phyloP scores from a whole-genome alignment of 1,140 invertebrate species.

The Asobara japonica region DNA sequence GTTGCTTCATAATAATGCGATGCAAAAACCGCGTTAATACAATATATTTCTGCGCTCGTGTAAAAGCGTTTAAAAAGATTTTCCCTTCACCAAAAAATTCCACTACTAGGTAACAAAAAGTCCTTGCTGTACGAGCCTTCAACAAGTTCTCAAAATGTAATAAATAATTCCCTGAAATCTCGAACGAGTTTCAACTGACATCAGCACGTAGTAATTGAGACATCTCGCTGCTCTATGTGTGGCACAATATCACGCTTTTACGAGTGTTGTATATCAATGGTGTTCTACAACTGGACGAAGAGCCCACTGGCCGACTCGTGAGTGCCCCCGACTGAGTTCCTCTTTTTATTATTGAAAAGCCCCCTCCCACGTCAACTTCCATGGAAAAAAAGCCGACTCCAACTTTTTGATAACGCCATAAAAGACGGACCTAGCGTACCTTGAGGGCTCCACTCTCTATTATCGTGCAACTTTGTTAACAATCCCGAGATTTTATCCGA shows the following conservation, averaged over 20 bases:
- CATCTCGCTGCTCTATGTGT: not conserved
- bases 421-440: not conserved
- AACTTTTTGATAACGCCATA: not conserved
- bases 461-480: no score
- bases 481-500: no score
- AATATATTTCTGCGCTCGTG: no score
- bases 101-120: no score
- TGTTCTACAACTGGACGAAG: not conserved
- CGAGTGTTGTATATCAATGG: slow-evolving; percentile 15
- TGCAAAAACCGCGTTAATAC: no score
- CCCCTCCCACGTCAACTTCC: not conserved
- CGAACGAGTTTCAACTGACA: not conserved
- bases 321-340: not conserved
- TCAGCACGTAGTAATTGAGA: not conserved
- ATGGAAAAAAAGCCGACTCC: not conserved
- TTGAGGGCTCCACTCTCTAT: no score
- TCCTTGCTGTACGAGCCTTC: not conserved
- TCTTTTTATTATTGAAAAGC: not conserved
- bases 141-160: no score
- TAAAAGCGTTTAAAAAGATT: no score
- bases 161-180: not conserved
- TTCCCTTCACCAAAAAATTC: no score
- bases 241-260: not conserved
- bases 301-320: not conserved
- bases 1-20: no score